Base-by-base conservation (phyloP, 53 echinoderm and acorn worm species). In the Zoroaster sp. region DNA sequence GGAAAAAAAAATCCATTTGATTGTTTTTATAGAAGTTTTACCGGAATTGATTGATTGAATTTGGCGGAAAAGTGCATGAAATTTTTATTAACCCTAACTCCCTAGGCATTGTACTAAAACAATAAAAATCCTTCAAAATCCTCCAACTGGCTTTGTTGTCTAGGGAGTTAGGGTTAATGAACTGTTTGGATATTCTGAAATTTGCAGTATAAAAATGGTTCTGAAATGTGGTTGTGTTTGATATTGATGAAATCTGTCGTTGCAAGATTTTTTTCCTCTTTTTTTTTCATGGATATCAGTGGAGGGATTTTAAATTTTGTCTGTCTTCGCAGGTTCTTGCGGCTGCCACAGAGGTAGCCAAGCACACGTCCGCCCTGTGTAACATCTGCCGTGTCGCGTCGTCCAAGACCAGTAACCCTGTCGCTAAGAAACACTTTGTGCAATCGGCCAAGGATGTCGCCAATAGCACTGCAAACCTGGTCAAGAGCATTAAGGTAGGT, bases 371-470 rank as follows among this genome's bases (percentile, higher is more conserved):
- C 10, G 95, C 95, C 10, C 94, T 97, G 37, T 97, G 97, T 68
- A 95, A 97, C 89, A 93, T 95, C 89, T 97, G 97, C 40, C 89
- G 95, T 37, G 92, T 95, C 66, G 97, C 97, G 18, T 97, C 97
- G 4, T 95, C 97, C 18, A 97, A 97, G 95, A 97, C 97, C 41
- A 97, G 95, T 89, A 95, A 97, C 67, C 97, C 97, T 8, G 97
- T 97, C 0, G 97, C 97, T 15, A 97, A 97, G 95, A 97, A 97
- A 72, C 97, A 97, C 78, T 97, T 97, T 92, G 97, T 97, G 39
- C 97, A 97, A 82, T 95, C 97, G 0, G 97, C 97, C 35, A 97
- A 97, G 59, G 97, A 97, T 81, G 97, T 97, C 20, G 95, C 95
- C 25, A 97, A 95, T 86, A 97, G 95, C 91, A 97, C 97, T 21